Conservation (phyloP, 2,113 vertebrate genomes). For the Agapornis roseicollis region DNA sequence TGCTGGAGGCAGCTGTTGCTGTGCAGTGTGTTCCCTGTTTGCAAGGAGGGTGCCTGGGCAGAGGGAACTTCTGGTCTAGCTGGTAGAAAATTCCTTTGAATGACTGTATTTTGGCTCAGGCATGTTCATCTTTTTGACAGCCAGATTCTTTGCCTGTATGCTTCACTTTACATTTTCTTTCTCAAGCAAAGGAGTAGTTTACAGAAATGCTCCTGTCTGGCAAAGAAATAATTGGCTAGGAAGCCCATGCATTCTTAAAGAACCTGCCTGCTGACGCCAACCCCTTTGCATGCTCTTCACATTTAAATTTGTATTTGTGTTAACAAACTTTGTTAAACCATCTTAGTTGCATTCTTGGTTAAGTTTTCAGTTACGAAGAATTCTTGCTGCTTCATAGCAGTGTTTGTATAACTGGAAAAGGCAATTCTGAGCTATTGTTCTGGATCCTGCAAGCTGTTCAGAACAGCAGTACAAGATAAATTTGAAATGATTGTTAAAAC, state of each 20-base stretch:
- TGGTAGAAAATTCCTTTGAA: background rate
- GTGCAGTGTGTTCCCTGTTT: background rate
- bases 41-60: background rate
- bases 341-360: background rate
- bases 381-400: background rate
- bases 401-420: background rate
- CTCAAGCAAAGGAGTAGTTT: background rate
- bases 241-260: background rate
- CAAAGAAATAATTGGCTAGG: background rate
- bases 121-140: background rate
- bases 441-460: background rate
- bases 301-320: background rate
- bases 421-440: background rate
- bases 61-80: background rate
- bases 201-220: background rate
- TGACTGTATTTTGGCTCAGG: background rate
- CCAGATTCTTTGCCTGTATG: background rate
- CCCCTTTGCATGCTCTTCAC: background rate
- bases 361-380: background rate
- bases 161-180: background rate
- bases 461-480: background rate
- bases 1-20: background rate
- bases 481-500: background rate
- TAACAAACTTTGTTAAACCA: background rate
- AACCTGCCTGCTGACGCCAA: background rate